These are phyloP conservation scores for Ptychochromis oligacanthus DNA, from an alignment of 2,113 vertebrate species.

Conservation along the genomic window DNA sequence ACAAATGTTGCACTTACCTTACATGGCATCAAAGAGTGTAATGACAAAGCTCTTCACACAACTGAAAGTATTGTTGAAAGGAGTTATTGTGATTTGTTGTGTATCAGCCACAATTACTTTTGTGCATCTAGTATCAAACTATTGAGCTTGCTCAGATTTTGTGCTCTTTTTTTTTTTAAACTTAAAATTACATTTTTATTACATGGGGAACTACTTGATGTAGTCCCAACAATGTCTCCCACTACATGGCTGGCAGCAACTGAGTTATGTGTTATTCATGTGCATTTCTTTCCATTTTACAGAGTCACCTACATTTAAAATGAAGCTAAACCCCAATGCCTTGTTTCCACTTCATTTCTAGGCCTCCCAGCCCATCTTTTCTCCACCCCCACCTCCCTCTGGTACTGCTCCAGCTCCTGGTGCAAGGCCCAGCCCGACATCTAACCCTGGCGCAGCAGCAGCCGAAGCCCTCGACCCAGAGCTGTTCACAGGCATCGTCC, in stretches of 20 bases:
- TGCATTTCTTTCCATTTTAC: neutral
- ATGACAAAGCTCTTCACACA: too few species aligned
- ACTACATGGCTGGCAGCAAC: rapidly evolving
- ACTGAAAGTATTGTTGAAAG: too few species aligned
- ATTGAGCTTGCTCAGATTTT: too few species aligned
- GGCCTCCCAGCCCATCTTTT: slow-evolving; percentile 74
- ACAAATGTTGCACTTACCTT: too few species aligned
- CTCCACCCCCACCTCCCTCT: slow-evolving; percentile 54
- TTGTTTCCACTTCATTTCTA: slow-evolving; percentile 21
- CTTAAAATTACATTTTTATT: too few species aligned
- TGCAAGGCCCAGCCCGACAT: slow-evolving; percentile 28
- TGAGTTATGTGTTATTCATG: neutral
- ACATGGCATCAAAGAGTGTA: too few species aligned
- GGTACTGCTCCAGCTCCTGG: slow-evolving; percentile 27
- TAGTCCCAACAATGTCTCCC: neutral
- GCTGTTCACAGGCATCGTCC: slow-evolving; percentile 90
- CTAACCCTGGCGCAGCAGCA: slow-evolving; percentile 27
- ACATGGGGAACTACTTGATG: too few species aligned
- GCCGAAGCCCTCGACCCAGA: slow-evolving; percentile 85
- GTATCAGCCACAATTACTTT: too few species aligned
- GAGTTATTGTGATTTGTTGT: too few species aligned
- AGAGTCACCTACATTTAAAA: neutral
- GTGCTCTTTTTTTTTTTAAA: too few species aligned
- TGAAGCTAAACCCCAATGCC: neutral
- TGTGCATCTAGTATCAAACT: too few species aligned